Evolutionary conservation across 2,113 vertebrate genomes (phyloP), one percentile per base, ranked within the genome.

Genomic region (Toxotes jaculatrix): DNA sequence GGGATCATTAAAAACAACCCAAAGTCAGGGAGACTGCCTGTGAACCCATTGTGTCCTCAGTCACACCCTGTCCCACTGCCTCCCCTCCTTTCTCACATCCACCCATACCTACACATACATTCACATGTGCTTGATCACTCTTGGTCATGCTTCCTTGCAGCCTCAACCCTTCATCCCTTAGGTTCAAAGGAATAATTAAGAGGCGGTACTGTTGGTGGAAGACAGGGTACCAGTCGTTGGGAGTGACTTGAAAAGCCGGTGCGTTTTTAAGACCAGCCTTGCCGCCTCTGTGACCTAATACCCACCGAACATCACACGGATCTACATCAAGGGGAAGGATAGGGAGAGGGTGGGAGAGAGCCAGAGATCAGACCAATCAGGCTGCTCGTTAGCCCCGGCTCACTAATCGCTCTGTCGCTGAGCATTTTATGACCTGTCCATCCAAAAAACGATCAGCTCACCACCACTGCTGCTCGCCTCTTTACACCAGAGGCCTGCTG

Each of bases 181-280:
- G 38, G 74, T 85, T 92, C 86, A 93, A 90, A 92, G 78, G 66
- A 73, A 8, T 49, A 66, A 12, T 67, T 49, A 14, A 55, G 27
- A 57, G 77, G 63, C 27, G 64, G 66, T 4, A 14, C 21, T 4
- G 69, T 27, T 2, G 16, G 38, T 42, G 69, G 42, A 70, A 47
- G 75, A 42, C 32, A 1, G 74, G 55, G 79, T 82, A 86, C 80
- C 86, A 77, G 80, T 82, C 31, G 14, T 82, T 47, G 74, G 78
- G 43, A 66, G 60, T 36, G 36, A 67, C 81, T 76, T 6, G 32
- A 57, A 75, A 86, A 88, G 81, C 57, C 42, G 27, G n/a, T 3
- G 55, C 47, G 1, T 76, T 85, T 62, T 43, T 74, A 47, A 77
- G 63, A 69, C 49, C 64, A 8, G 42, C 74, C 71, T n/a, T 32